Evolutionary conservation across 2,888 invertebrate species (phyloP).

Genomic region (Leucophenga maculata): DNA sequence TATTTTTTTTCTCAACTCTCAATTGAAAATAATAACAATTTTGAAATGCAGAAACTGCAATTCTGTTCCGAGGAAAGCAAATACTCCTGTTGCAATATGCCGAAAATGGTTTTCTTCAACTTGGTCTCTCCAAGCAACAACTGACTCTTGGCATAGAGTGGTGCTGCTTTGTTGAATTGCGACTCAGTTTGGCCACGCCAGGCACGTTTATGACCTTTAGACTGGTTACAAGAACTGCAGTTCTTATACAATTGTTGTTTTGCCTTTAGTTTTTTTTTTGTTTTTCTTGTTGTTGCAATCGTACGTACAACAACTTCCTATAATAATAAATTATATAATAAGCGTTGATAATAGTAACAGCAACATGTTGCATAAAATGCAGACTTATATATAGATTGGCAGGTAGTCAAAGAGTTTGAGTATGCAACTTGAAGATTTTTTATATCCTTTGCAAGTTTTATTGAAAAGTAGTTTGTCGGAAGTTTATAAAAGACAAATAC

Average conservation of each 20-base stretch:
- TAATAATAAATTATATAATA: slow-evolving; percentile 21
- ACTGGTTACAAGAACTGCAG: slow-evolving; percentile 8
- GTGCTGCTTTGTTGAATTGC: neutral
- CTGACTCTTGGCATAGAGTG: no score
- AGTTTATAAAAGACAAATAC: no score
- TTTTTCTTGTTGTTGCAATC: no score
- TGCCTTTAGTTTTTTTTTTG: no score
- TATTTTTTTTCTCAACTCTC: neutral
- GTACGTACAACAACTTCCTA: slow-evolving; percentile 20
- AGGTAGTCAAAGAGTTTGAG: no score
- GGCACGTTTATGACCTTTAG: slow-evolving; percentile 25
- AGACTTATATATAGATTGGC: no score
- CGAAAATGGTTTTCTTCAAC: neutral
- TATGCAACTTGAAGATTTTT: no score
- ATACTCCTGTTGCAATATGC: no score
- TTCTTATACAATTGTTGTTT: no score
- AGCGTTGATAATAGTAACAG: slow-evolving; percentile 23
- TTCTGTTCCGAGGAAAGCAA: neutral
- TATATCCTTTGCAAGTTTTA: no score
- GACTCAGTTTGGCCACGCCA: neutral
- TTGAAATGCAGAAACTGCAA: neutral
- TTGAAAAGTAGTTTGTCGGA: no score
- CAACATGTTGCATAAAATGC: neutral
- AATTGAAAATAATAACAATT: slow-evolving; percentile 20
- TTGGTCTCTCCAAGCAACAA: no score